Evolutionary conservation across 1,140 invertebrate species (phyloP).

Genomic region (Diprion similis): DNA sequence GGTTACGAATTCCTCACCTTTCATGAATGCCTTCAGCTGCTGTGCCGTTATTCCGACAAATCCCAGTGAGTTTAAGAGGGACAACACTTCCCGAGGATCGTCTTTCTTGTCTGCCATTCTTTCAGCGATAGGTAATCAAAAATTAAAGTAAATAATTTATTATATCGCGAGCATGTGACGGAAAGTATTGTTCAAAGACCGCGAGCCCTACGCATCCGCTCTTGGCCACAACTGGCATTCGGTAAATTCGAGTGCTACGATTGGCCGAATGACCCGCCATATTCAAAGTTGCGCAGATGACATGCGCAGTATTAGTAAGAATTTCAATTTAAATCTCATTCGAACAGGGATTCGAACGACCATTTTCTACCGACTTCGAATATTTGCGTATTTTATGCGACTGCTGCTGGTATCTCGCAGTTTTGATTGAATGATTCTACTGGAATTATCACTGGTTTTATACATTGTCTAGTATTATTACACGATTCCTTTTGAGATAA

Average conservation of each 20-base stretch:
- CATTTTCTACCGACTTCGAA: neutral
- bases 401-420: too few relatives aligned
- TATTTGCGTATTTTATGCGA: too few relatives aligned
- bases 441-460: too few relatives aligned
- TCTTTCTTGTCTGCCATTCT: slow-evolving; percentile 40
- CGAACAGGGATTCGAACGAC: neutral
- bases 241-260: neutral
- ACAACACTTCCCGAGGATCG: slow-evolving; percentile 52
- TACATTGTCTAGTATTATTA: too few relatives aligned
- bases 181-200: too few relatives aligned
- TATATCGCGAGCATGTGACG: too few relatives aligned
- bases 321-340: neutral
- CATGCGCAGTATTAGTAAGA: neutral
- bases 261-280: neutral
- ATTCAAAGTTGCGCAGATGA: neutral
- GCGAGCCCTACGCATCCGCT: neutral
- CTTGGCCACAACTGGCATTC: neutral
- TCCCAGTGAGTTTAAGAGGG: slow-evolving; percentile 54
- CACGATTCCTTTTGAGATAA: too few relatives aligned
- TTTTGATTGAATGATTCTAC: too few relatives aligned
- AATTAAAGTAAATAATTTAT: neutral
- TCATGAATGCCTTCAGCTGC: slow-evolving; percentile 57
- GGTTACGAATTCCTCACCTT: slow-evolving; percentile 40
- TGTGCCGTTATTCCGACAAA: slow-evolving; percentile 54
- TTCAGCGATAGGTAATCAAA: slow-evolving; percentile 8